Conservation (phyloP, 1,140 invertebrate genomes). For the Tetramorium alpestre region DNA sequence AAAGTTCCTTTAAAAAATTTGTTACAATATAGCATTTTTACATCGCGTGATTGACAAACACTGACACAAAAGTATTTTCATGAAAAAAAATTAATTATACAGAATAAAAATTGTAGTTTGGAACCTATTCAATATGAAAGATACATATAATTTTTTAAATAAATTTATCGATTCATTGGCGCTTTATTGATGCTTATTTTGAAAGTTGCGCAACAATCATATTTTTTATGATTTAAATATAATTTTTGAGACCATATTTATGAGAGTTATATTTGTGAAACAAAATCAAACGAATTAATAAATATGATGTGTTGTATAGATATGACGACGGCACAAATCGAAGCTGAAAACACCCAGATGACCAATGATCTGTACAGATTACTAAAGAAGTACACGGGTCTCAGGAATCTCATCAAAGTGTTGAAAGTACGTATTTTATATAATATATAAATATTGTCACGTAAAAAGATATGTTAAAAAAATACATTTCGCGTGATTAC, state of each 20-base stretch:
- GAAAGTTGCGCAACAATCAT: neutral
- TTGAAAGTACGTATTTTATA: conserved; percentile 89
- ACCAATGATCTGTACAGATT: conserved; percentile 96
- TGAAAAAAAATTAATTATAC: neutral
- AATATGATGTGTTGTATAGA: conserved; percentile 87
- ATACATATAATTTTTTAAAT: neutral
- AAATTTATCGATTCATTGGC: neutral
- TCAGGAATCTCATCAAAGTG: conserved; percentile 94
- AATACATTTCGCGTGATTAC: neutral
- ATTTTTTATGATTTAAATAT: neutral
- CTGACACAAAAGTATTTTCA: neutral
- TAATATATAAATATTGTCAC: neutral
- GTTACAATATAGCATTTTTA: neutral
- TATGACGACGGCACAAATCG: conserved; percentile 96
- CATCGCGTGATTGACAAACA: neutral
- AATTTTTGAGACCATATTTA: neutral
- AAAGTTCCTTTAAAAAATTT: conserved; percentile 16
- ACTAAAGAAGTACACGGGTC: conserved; percentile 95
- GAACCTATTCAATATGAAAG: neutral
- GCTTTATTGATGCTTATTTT: neutral
- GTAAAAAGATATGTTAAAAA: neutral
- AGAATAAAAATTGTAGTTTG: neutral
- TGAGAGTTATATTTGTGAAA: neutral
- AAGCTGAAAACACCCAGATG: conserved; percentile 97
- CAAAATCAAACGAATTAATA: neutral